A percentile compares a stretch with the other conserved stretches of the same genome.
Conservation (phyloP, 37 sponge, comb jelly and placozoan species). For the Halisarca cf. caerulea region DNA sequence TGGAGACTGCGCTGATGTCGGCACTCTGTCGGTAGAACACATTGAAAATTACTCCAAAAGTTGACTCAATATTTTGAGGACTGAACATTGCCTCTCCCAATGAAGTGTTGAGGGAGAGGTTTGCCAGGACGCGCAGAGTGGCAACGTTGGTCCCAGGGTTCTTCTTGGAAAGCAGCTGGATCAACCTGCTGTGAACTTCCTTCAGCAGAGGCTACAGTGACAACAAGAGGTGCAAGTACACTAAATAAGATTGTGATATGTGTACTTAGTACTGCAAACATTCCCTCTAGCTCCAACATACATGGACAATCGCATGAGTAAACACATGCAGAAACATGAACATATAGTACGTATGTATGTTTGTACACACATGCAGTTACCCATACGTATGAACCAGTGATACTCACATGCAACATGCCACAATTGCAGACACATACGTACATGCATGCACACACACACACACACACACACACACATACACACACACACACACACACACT, state of each 20-base stretch:
- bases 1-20: neutral
- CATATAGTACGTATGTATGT: neutral
- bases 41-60: slow-evolving; percentile 16
- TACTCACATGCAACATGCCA: neutral
- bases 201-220: neutral
- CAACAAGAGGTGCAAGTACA: neutral
- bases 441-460: neutral
- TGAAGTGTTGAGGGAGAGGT: neutral
- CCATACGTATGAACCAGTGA: neutral
- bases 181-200: slow-evolving; percentile 5
- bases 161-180: neutral
- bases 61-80: neutral
- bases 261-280: too few relatives aligned
- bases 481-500: neutral
- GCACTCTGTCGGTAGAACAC: neutral
- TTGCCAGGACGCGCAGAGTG: slow-evolving; percentile 3
- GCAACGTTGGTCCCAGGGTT: slow-evolving; percentile 5
- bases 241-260: neutral
- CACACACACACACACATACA: neutral
- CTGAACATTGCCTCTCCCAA: slow-evolving; percentile 23
- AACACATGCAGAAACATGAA: neutral
- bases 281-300: too few relatives aligned
- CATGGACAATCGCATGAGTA: neutral
- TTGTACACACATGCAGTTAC: neutral
- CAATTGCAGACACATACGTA: too few relatives aligned